A percentile compares a stretch with the other conserved stretches of the same genome.
Conservation (phyloP, 1,140 invertebrate species). For the Drosophila azteca region DNA sequence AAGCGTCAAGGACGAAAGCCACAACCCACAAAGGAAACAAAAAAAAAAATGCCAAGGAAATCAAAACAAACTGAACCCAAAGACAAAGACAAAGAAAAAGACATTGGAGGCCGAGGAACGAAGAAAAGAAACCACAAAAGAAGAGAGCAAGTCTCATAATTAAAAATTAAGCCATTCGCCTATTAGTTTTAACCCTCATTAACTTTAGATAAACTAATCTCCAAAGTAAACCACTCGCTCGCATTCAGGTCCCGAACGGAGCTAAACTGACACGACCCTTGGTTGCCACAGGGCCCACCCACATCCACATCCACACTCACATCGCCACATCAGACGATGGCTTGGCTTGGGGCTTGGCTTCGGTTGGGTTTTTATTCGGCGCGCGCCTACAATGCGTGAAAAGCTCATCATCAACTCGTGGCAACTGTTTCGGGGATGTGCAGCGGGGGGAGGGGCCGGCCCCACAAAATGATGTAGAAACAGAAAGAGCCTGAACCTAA, state of each 20-base stretch:
- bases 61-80: constrained; percentile 37
- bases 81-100: constrained; percentile 31
- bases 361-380: constrained; percentile 48
- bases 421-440: constrained; percentile 27
- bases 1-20: constrained; percentile 47
- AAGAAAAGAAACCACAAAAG: constrained; percentile 58
- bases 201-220: constrained; percentile 83
- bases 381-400: constrained; percentile 78
- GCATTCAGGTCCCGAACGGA: constrained; percentile 55
- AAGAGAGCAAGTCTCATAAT: constrained; percentile 76
- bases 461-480: constrained; percentile 77
- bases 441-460: constrained; percentile 13
- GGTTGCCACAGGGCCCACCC: constrained; percentile 41
- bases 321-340: not conserved
- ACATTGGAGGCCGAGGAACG: not conserved
- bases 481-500: constrained; percentile 59
- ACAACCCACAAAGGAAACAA: not conserved
- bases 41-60: constrained; percentile 17
- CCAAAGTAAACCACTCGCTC: constrained; percentile 80
- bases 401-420: constrained; percentile 76
- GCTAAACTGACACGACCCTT: constrained; percentile 61
- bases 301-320: not conserved
- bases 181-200: constrained; percentile 83
- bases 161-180: constrained; percentile 82
- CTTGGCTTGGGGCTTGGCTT: too few species aligned